A percentile compares a stretch with the other conserved stretches of the same genome.
phyloP scores from a whole-genome alignment of 2,888 invertebrate genomes.

The Dolichopus griseipennis region DNA sequence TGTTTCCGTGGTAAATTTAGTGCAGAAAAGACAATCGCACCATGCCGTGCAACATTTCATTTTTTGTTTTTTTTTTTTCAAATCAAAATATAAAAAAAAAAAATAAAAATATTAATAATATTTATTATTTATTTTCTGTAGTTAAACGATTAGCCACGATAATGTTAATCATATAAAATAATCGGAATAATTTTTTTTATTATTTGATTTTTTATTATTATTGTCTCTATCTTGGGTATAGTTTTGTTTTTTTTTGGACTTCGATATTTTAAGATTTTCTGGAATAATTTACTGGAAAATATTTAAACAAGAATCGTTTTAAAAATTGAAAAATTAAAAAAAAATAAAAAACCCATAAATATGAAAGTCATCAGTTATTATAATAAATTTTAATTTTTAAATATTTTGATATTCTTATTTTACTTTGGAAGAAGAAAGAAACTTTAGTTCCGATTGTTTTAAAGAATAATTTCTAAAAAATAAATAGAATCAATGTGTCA shows the following conservation, averaged over 20 bases:
- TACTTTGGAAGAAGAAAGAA: no score
- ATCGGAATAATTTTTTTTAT: not conserved
- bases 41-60: not conserved
- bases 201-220: not conserved
- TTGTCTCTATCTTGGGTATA: not conserved
- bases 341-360: no score
- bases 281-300: not conserved
- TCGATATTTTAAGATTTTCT: no score
- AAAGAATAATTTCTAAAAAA: no score
- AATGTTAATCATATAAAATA: slow-evolving; percentile 6
- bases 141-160: slow-evolving; percentile 6
- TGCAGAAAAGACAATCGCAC: not conserved
- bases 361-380: no score
- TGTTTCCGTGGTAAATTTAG: slow-evolving; percentile 4
- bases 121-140: slow-evolving; percentile 1
- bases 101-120: no score
- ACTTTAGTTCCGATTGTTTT: no score
- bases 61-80: not conserved
- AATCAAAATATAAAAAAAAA: no score
- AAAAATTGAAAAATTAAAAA: not conserved
- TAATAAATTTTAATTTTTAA: no score
- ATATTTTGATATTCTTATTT: no score
- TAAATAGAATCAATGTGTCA: no score
- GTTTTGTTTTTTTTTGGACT: no score
- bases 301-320: not conserved